Base-by-base conservation (phyloP, 2,113 vertebrate genomes). In the Synodontis membranacea region DNA sequence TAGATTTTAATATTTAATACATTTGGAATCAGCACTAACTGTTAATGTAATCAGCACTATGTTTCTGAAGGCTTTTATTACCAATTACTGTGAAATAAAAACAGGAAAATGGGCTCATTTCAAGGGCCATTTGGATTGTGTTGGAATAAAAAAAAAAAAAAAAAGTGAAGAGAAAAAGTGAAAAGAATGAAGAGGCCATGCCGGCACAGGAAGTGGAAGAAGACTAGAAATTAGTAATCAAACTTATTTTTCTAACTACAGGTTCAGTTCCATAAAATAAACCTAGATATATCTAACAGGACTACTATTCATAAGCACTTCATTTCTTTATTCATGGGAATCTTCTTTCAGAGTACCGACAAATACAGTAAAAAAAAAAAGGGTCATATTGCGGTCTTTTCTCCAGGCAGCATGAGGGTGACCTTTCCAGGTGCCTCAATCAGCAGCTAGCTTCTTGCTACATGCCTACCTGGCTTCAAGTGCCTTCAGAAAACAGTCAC, bases 101-200 rank as follows among this genome's bases (percentile, higher is more conserved):
- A 86, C 79, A 82, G 37, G 42, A 34, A 62, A 86, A 82, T 75
- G 54, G 54, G 86, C 31, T 83, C 19, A 86, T 86, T 86, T 86
- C 56, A 86, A 83, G 80, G 66, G 52, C 66, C 78, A 86, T 86
- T 86, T 81, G 64, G 37, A 64, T 80, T 86, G 60, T 60, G 66
- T 50, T 74, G 50, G 14, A 23, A 66, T 42, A 86, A 58, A 31
- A 74, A 58, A 39, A 52, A 21, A 34, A 19, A 9, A 74, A 74
- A 12, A 21, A 25, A 23, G 23, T 25, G 44, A 19, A 52, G 14
- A 52, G 50, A 52, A 52, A 60, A 52, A 64, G 39, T 2, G 21
- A 52, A 80, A 80, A 23, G 34, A 86, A 68, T 37, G 4, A 23
- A 25, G 50, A 80, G 46, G 31, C 28, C 14, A 48, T 82, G 37